Evolutionary conservation across 2,113 vertebrate species (phyloP).

Genomic region (Canis aureus): DNA sequence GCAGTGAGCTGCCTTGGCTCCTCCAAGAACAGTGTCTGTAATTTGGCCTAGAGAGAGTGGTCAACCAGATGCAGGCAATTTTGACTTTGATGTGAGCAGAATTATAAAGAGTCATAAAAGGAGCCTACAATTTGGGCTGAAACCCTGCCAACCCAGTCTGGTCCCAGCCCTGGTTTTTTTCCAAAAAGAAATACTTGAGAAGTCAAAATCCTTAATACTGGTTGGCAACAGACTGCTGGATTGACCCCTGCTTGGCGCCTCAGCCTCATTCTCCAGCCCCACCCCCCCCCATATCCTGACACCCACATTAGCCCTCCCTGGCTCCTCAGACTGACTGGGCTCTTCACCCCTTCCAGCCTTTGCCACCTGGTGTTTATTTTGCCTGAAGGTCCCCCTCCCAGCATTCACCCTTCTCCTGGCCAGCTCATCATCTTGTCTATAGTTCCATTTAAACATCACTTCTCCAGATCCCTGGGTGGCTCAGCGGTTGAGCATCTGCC

Average conservation of each 20-base stretch:
- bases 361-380: fast-evolving
- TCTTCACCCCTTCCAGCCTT: background rate
- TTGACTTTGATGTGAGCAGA: conserved; percentile 75
- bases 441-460: no score
- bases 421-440: background rate
- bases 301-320: background rate
- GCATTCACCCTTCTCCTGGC: no score
- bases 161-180: background rate
- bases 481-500: no score
- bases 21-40: background rate
- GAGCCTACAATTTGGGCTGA: conserved; percentile 70
- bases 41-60: conserved; percentile 47
- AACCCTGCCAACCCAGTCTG: conserved; percentile 5
- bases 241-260: background rate
- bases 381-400: background rate
- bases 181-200: conserved; percentile 45
- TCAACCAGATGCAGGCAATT: conserved; percentile 63
- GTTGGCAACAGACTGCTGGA: background rate
- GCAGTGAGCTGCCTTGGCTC: background rate
- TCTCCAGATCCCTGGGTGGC: background rate
- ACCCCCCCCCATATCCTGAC: fast-evolving
- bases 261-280: background rate
- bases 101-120: conserved; percentile 68
- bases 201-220: conserved; percentile 18
- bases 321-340: background rate